Base-by-base conservation (phyloP, 2,888 invertebrate species). In the Erebia aethiops region DNA sequence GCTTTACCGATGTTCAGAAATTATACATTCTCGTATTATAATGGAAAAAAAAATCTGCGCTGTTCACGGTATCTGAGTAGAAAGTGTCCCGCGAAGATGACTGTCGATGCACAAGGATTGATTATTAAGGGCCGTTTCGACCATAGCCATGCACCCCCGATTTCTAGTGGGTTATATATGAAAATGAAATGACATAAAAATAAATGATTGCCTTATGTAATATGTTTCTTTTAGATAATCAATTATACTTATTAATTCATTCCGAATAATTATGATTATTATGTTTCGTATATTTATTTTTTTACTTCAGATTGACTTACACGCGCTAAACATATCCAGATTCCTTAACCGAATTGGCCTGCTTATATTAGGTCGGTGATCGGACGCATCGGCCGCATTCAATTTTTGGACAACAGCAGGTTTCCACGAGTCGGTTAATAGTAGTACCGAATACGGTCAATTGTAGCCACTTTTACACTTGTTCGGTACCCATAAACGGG, bases 11-110 rank as follows among this genome's bases (percentile, higher is more conserved):
- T 62, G 49, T 62, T 49, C 21, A 49, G 21, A 62, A 62, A 62
- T 21, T 62, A 62, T 21, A 62, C 62, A 21, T 62, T 62, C 49
- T 62, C 62, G 18, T 61, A 18, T 18, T 2, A 62, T 5, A 73
- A 65, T 5, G 75, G 76, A 0, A 74, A 73, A n/a, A 74, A 69
- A 11, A 68, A 65, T 18, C 64, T 79, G 11, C 75, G 75, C 51
- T 82, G 81, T 58, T 82, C 81, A 0, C 75, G 75, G 67, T 77
- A 77, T 58, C 58, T 69, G 2, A 71, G 75, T 10, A 52, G 71
- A 1, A 67, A 76, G 0, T 82, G 81, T 61, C 35, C 66, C 16
- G 80, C 81, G 0, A 75, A 75, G 13, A 26, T 82, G 8, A 80
- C 76, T 26, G 71, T 82, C 5, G 72, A 69, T 21, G 14, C 69